Conservation (phyloP, 2,888 invertebrate genomes). For the Gandaritis pyraliata region DNA sequence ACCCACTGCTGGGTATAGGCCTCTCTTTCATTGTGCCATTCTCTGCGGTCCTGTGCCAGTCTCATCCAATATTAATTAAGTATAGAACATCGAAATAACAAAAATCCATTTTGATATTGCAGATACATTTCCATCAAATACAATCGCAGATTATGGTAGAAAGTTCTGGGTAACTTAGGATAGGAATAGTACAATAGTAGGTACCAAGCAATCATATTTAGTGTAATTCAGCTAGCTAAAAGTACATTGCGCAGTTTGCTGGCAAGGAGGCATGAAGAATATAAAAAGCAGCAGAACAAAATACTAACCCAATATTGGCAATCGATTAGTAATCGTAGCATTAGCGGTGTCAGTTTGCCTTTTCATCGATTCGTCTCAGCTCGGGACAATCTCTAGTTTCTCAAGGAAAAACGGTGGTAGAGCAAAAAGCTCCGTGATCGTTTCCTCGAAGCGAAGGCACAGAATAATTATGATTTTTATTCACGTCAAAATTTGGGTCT, state of each 20-base stretch:
- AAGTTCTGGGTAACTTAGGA: no score
- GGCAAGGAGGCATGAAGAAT: conserved; percentile 42
- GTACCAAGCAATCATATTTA: background rate
- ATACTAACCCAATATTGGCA: conserved; percentile 61
- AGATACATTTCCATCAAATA: conserved; percentile 25
- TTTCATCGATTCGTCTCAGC: conserved; percentile 62
- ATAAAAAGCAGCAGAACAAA: conserved; percentile 53
- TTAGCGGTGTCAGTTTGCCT: conserved; percentile 57
- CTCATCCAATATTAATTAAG: no score
- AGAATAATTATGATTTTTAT: conserved; percentile 40
- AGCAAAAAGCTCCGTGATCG: conserved; percentile 32
- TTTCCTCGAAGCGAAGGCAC: conserved; percentile 26
- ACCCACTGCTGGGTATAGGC: no score
- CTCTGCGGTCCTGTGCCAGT: no score
- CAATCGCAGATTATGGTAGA: conserved; percentile 8
- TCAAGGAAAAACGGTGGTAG: conserved; percentile 47
- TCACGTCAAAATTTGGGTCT: conserved; percentile 40
- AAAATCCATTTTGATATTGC: background rate
- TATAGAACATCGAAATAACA: no score
- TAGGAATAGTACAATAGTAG: background rate
- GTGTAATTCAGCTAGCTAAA: conserved; percentile 9
- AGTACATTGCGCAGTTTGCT: conserved; percentile 45
- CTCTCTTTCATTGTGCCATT: no score
- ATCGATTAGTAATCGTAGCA: conserved; percentile 61
- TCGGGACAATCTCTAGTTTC: conserved; percentile 55